phyloP scores from a whole-genome alignment of 2,113 vertebrate genomes.

The Rhinichthys klamathensis region DNA sequence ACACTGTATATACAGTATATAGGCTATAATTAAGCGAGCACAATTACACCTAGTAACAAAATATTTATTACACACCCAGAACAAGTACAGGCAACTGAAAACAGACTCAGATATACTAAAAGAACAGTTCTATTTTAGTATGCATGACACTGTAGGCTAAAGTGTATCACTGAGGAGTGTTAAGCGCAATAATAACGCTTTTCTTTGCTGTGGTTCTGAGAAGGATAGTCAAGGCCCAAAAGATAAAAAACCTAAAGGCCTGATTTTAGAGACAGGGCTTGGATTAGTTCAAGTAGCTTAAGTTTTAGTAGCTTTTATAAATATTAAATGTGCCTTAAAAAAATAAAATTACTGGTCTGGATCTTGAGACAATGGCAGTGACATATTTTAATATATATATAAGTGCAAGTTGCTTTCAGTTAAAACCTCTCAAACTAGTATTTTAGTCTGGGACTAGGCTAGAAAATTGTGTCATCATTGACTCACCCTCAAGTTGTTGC shows the following conservation, averaged over 20 bases:
- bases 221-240: background rate
- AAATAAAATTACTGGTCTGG: too few relatives aligned
- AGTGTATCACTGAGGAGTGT: background rate
- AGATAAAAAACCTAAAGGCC: too few relatives aligned
- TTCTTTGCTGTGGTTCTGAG: background rate
- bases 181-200: background rate
- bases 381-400: too few relatives aligned
- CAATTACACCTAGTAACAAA: background rate
- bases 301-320: too few relatives aligned
- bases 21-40: background rate
- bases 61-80: background rate
- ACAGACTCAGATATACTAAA: background rate
- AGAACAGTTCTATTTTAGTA: background rate
- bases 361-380: too few relatives aligned
- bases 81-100: background rate
- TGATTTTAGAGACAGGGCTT: background rate
- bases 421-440: too few relatives aligned
- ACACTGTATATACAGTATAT: too few relatives aligned
- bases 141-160: background rate
- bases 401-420: too few relatives aligned
- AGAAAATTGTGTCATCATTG: too few relatives aligned
- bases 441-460: too few relatives aligned
- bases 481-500: too few relatives aligned
- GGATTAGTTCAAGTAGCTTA: background rate
- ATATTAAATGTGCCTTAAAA: too few relatives aligned